Evolutionary conservation across 2,888 invertebrate genomes (phyloP).

Genomic region (Pandemis corylana): DNA sequence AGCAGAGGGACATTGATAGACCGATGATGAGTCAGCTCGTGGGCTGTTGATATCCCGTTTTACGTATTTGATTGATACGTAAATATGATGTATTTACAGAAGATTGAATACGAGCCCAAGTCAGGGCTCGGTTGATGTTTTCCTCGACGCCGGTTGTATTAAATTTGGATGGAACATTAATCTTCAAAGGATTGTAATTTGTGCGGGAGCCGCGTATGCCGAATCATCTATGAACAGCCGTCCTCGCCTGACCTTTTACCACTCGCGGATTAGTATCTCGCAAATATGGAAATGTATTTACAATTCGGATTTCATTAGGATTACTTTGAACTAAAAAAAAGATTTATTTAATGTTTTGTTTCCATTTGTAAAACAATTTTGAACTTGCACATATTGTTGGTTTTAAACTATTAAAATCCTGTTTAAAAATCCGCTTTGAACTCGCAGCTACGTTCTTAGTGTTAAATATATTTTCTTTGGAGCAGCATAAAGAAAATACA

Average conservation of each 20-base stretch:
- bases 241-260: slow-evolving; percentile 37
- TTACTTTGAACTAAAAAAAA: slow-evolving; percentile 4
- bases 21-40: slow-evolving; percentile 31
- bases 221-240: slow-evolving; percentile 48
- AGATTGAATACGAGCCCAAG: slow-evolving; percentile 45
- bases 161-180: slow-evolving; percentile 58
- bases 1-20: slow-evolving; percentile 15
- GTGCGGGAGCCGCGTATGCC: slow-evolving; percentile 40
- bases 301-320: slow-evolving; percentile 35
- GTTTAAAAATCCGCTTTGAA: background rate
- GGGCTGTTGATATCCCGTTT: slow-evolving; percentile 34
- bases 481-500: background rate
- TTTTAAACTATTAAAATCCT: no score
- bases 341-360: background rate
- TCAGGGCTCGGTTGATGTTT: slow-evolving; percentile 47
- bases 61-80: slow-evolving; percentile 40
- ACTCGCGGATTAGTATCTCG: slow-evolving; percentile 43
- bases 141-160: slow-evolving; percentile 49
- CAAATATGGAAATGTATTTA: slow-evolving; percentile 46
- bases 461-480: background rate
- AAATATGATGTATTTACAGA: slow-evolving; percentile 44
- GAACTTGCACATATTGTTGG: background rate
- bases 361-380: background rate
- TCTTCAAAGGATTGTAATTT: slow-evolving; percentile 63
- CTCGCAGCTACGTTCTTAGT: background rate